Percentiles rank a stretch among this genome's conserved stretches.
Evolutionary conservation across 2,113 vertebrate species (phyloP).

Genomic region (Nymphicus hollandicus): DNA sequence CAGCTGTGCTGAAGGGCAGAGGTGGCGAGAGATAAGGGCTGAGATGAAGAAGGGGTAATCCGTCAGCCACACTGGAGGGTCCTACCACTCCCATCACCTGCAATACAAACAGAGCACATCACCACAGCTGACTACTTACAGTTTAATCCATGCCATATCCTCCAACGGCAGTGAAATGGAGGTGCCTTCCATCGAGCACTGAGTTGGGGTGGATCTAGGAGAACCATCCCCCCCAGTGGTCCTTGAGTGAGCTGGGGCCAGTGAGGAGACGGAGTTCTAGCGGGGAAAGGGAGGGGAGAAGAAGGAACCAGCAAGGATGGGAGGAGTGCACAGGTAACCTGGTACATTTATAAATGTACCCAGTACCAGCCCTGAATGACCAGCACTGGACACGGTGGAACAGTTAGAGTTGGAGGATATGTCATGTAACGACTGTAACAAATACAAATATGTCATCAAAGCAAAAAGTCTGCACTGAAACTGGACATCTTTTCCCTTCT

Average conservation of each 20-base stretch:
- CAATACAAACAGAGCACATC: constrained; percentile 82
- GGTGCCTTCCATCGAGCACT: constrained; percentile 21
- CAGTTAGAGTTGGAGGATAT: constrained; percentile 67
- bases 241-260: constrained; percentile 17
- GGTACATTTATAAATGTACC: constrained; percentile 58
- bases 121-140: constrained; percentile 74
- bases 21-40: constrained; percentile 99
- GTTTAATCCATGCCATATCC: constrained; percentile 73
- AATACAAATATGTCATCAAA: constrained; percentile 42
- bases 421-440: constrained; percentile 64
- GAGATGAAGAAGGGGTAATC: constrained; percentile 97
- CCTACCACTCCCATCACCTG: constrained; percentile 99
- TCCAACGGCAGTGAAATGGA: constrained; percentile 54
- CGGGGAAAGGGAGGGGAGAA: constrained; percentile 17
- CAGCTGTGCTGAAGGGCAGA: constrained; percentile 98
- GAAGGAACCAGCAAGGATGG: constrained; percentile 41
- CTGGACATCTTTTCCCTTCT: constrained; percentile 34
- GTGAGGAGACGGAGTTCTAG: constrained; percentile 18
- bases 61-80: constrained; percentile 98
- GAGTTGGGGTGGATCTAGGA: constrained; percentile 26
- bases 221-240: constrained; percentile 10
- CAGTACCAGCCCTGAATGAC: constrained; percentile 58
- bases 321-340: not conserved
- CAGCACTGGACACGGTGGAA: constrained; percentile 54
- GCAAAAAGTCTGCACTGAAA: constrained; percentile 55